A percentile compares a stretch with the other conserved stretches of the same genome.
phyloP scores from a whole-genome alignment of 2,797 vertebrate genomes.

The Myotis findleyi region DNA sequence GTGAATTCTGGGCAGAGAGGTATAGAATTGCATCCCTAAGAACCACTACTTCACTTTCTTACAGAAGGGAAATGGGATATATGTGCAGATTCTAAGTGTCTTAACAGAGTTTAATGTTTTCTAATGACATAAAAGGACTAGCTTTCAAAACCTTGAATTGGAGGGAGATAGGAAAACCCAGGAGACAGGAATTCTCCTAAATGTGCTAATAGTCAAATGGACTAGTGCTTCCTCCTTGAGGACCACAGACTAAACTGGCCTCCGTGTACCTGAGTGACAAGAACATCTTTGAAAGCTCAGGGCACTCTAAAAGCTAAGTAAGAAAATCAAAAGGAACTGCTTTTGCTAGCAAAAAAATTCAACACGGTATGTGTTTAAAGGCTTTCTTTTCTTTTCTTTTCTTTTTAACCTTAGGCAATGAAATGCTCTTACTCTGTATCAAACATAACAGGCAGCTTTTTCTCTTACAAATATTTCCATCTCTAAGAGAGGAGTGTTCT shows the following conservation, averaged over 20 bases:
- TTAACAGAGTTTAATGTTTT: slow-evolving; percentile 4
- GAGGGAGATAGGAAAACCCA: background rate
- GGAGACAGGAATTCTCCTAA: background rate
- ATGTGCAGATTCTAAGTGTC: background rate
- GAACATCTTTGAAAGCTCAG: background rate
- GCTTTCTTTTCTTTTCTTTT: background rate
- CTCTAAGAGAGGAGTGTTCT: slow-evolving; percentile 43
- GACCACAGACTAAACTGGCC: background rate
- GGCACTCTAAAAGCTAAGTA: slow-evolving; percentile 2
- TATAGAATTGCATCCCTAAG: background rate
- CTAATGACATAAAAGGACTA: background rate
- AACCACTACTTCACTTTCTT: background rate
- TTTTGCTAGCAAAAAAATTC: background rate
- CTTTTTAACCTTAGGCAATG: slow-evolving; percentile 21
- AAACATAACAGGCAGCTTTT: slow-evolving; percentile 45
- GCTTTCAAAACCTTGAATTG: background rate
- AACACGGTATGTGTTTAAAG: slow-evolving; percentile 1
- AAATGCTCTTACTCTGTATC: slow-evolving; percentile 30
- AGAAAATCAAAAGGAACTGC: slow-evolving; percentile 17
- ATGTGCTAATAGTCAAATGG: background rate
- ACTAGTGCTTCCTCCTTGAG: background rate
- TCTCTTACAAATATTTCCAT: slow-evolving; percentile 63
- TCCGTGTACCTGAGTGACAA: background rate
- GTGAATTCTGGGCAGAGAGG: background rate
- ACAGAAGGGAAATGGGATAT: background rate